Percentiles rank a stretch among this genome's conserved stretches.
Evolutionary conservation across 2,113 vertebrate genomes (phyloP).

Genomic region (Laticauda laticaudata): DNA sequence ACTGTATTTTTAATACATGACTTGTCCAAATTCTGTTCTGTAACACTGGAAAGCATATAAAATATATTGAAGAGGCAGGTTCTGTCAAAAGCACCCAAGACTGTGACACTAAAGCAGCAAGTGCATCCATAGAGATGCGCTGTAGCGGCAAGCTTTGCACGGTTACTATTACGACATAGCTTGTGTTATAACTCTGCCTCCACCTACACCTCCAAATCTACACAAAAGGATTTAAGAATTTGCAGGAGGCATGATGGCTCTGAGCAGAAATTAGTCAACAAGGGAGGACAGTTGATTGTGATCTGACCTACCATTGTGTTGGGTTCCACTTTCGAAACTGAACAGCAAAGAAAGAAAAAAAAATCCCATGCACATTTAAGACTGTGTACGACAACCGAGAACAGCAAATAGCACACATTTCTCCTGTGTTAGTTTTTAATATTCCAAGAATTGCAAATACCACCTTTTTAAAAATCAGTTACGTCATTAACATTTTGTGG

Average conservation of each 20-base stretch:
- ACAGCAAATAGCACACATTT: background rate
- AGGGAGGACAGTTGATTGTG: background rate
- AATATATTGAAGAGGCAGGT: background rate
- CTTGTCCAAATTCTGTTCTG: background rate
- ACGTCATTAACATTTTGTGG: background rate
- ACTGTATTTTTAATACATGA: background rate
- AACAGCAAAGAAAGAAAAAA: background rate
- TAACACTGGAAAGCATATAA: background rate
- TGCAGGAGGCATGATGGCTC: background rate
- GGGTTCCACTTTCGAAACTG: background rate
- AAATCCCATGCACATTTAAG: background rate
- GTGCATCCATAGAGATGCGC: background rate
- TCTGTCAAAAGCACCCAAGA: background rate
- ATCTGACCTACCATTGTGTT: background rate
- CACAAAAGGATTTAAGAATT: background rate
- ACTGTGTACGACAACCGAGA: background rate
- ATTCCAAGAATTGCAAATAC: background rate
- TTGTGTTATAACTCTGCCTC: background rate
- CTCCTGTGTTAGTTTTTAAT: slow-evolving; percentile 18
- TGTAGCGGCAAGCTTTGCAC: background rate
- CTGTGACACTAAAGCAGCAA: background rate
- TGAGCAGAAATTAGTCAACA: background rate
- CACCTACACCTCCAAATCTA: background rate
- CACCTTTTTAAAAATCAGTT: background rate
- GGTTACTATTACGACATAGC: background rate